Percentiles rank a stretch among this genome's conserved stretches.
These are phyloP conservation scores for Sterna hirundo DNA, from an alignment of 2,113 vertebrate genomes.

Conservation along the genomic window DNA sequence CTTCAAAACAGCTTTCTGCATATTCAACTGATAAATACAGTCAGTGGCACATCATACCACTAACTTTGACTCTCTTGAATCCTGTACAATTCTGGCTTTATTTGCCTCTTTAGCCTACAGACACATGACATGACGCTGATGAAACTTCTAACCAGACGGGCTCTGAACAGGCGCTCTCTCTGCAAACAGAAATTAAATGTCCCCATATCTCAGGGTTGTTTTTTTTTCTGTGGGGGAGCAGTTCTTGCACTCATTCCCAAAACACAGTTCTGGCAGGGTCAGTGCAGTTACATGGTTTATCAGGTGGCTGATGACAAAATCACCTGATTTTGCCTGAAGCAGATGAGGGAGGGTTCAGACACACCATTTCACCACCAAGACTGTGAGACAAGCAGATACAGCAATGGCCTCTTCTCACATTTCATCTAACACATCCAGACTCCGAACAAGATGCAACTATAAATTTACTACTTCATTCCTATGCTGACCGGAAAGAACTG, in stretches of 20 bases:
- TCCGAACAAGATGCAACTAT: not conserved
- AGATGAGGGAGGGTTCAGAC: not conserved
- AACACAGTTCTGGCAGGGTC: not conserved
- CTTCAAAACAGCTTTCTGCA: not conserved
- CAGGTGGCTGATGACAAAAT: not conserved
- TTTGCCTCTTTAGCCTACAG: not conserved
- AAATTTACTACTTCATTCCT: not conserved
- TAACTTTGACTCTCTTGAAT: not conserved
- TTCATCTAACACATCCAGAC: not conserved
- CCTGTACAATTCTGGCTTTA: not conserved
- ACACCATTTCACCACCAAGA: not conserved
- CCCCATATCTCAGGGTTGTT: too few species aligned
- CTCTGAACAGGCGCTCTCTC: not conserved
- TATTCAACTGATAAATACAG: not conserved
- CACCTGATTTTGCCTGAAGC: too few species aligned
- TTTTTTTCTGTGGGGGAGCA: not conserved
- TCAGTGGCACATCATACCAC: not conserved
- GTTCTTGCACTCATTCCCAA: not conserved
- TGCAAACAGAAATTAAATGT: not conserved
- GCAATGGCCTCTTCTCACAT: not conserved
- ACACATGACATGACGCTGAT: fast-evolving
- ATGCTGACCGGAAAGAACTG: fast-evolving
- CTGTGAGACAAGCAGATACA: not conserved
- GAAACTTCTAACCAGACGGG: not conserved
- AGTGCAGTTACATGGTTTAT: not conserved